Evolutionary conservation across 2,888 invertebrate genomes (phyloP), one percentile per base, ranked within the genome.

Genomic region (Buathra laborator): DNA sequence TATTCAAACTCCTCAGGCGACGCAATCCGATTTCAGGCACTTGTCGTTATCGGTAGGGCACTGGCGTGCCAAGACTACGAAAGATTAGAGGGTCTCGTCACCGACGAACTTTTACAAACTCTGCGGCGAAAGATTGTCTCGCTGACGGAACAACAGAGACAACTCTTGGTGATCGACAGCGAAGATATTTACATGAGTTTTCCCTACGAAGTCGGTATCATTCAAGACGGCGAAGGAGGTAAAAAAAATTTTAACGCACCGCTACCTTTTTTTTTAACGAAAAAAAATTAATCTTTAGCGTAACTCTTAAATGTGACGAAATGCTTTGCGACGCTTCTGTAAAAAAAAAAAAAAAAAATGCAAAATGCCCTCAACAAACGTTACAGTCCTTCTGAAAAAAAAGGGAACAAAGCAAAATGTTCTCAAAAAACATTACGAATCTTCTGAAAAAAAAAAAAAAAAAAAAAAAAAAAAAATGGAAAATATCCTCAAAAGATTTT

Each of bases 11-110:
- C 19, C 16, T 24, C 9, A 4, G 19, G n/a, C 1, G 2, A 10
- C 12, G n/a, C 16, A 1, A 48, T 51, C 59, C 19, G 2, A 24
- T 94, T 67, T 46, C 89, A 95, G 95, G 95, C 94, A 0, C 86
- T 94, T 1, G 77, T 81, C 1, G 59, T 90, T 19, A 94, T 95
- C 14, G 94, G 95, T 0, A 80, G 89, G 3, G 92, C 93, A 64
- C 88, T 95, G 78, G 90, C 94, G 10, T 86, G 88, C n/a, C 93
- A 94, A 64, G 90, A 95, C 81, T 94, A 94, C 83, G 94, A 94
- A 1, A 88, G 88, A 4, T 89, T 95, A 12, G 81, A 93, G 51
- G 94, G 92, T 1, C 89, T 95, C 0, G 94, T 95, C 1, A 90
- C 93, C 1, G 79, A 90, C 24, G 92, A 94, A 16, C 91, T 93